phyloP scores from a whole-genome alignment of 2,888 invertebrate genomes.

The Neocrepidodera transversa region DNA sequence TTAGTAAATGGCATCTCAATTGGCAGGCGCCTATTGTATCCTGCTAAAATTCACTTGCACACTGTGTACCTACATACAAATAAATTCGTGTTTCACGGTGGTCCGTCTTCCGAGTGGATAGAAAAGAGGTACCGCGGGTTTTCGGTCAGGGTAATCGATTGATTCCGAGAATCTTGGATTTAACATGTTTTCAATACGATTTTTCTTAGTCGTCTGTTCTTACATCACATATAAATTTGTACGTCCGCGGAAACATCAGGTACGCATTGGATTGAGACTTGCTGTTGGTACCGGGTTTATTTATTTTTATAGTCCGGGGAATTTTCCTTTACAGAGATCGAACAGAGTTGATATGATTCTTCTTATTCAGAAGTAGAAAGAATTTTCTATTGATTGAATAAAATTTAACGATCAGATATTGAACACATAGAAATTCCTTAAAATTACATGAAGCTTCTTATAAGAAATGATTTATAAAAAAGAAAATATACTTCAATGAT shows the following conservation, averaged over 20 bases:
- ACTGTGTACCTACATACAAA: constrained; percentile 17
- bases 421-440: too few relatives aligned
- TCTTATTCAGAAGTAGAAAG: too few relatives aligned
- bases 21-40: constrained; percentile 31
- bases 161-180: constrained; percentile 53
- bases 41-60: constrained; percentile 33
- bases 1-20: constrained; percentile 23
- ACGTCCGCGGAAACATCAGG: constrained; percentile 33
- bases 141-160: constrained; percentile 48
- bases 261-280: constrained; percentile 5
- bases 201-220: constrained; percentile 46
- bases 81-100: constrained; percentile 48
- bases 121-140: constrained; percentile 46
- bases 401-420: too few relatives aligned
- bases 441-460: too few relatives aligned
- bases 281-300: background rate
- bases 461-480: too few relatives aligned
- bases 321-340: too few relatives aligned
- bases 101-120: constrained; percentile 44
- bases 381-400: too few relatives aligned
- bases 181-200: constrained; percentile 48
- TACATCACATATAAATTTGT: constrained; percentile 44
- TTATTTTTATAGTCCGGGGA: constrained; percentile 9
- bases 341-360: too few relatives aligned
- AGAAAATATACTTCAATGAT: too few relatives aligned